Conservation (phyloP, 2,888 invertebrate genomes). For the Chloroclystis v-ata region DNA sequence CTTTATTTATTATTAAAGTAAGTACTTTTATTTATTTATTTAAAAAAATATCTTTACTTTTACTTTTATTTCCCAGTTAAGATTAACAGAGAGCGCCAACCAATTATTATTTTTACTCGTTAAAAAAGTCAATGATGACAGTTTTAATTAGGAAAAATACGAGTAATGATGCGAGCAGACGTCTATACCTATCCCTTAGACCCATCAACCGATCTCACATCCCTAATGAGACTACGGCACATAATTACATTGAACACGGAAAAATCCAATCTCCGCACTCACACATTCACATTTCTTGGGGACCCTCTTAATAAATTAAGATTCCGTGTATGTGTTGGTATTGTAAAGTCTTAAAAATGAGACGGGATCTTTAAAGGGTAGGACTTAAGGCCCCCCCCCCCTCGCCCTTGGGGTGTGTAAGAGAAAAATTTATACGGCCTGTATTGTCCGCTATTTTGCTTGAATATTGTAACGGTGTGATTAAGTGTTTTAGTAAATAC, state of each 20-base stretch:
- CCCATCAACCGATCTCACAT: constrained; percentile 35
- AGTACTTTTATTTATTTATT: too few relatives aligned
- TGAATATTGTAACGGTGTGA: constrained; percentile 71
- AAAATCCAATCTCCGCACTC: constrained; percentile 69
- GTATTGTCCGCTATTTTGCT: constrained; percentile 72
- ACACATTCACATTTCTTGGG: constrained; percentile 26
- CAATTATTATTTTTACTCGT: too few relatives aligned
- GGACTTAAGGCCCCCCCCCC: constrained; percentile 65
- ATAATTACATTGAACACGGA: constrained; percentile 72
- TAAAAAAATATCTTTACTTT: too few relatives aligned
- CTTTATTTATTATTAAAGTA: too few relatives aligned
- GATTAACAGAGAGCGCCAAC: background rate
- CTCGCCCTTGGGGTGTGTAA: constrained; percentile 49
- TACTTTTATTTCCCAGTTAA: too few relatives aligned
- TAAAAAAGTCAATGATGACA: too few relatives aligned
- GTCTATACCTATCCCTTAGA: constrained; percentile 15
- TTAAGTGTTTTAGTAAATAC: constrained; percentile 60
- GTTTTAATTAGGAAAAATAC: too few relatives aligned
- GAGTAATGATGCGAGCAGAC: too few relatives aligned
- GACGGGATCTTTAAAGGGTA: constrained; percentile 78
- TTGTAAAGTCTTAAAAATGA: constrained; percentile 78
- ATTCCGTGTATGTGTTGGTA: constrained; percentile 65
- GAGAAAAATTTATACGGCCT: constrained; percentile 71
- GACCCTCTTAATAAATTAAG: constrained; percentile 56
- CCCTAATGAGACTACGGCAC: constrained; percentile 48